Evolutionary conservation across 2,113 vertebrate species (phyloP), one percentile per base, ranked within the genome.

Genomic region (Alligator sinensis): DNA sequence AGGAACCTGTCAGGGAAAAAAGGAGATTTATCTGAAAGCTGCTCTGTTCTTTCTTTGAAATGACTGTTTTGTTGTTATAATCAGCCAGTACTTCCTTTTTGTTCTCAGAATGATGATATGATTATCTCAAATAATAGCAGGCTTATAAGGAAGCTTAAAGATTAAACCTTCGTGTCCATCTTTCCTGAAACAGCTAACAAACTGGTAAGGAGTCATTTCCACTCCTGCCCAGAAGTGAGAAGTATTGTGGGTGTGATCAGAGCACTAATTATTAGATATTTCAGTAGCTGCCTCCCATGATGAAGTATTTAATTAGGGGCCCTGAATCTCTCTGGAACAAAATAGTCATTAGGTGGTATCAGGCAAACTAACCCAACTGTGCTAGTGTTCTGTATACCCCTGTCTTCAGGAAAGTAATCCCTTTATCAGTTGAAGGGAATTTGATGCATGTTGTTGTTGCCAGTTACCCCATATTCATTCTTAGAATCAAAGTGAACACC

Each of bases 261-360:
- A 94, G 27, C 76, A 94, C 91, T 92, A 97, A 97, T 96, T 95
- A 97, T 28, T 90, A 75, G 58, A 85, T 93, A 95, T 94, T 97
- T 95, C 88, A 91, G 75, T 62, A 87, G 60, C 74, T 96, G 58
- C 70, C 77, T 96, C 89, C 80, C 81, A 63, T 68, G 77, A 89
- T 80, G 34, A 94, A 94, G 92, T 78, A 58, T 75, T 91, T 94
- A 96, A 97, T 95, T 95, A 94, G 84, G 84, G 94, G 54, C 60
- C 91, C 93, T 83, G 47, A 80, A 91, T 81, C 30, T 82, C 96
- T 94, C 94, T 77, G 86, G 72, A 88, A 78, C 84, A 95, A 97
- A 97, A 90, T 60, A 96, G 8, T 58, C 82, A 93, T 60, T 77
- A 86, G 77, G 18, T 76, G 4, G 72, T 90, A 92, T 93, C 81